Conservation (phyloP, 1,140 invertebrate species). For the Caerostris darwini region DNA sequence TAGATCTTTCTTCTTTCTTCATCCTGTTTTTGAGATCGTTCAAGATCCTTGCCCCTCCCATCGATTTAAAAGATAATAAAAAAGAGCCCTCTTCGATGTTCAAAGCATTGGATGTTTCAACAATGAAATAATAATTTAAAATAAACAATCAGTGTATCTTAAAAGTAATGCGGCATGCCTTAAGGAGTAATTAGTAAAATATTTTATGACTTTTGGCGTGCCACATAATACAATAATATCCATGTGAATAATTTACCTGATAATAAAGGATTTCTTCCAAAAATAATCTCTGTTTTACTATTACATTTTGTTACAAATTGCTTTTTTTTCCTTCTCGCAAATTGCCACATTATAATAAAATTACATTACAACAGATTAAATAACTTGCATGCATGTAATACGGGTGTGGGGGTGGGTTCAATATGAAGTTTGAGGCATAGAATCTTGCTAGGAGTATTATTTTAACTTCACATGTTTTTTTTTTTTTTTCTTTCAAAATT, state of each 20-base stretch:
- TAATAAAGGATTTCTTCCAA: conserved; percentile 49
- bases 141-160: neutral
- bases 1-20: conserved; percentile 9
- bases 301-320: neutral
- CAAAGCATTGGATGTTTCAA: conserved; percentile 22
- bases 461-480: too few relatives aligned
- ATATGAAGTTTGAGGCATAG: too few relatives aligned
- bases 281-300: neutral
- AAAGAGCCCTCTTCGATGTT: conserved; percentile 18
- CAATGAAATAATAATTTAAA: neutral
- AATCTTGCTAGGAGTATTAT: too few relatives aligned
- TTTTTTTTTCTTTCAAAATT: too few relatives aligned
- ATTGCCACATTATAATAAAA: too few relatives aligned
- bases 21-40: neutral
- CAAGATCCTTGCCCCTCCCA: neutral
- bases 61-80: conserved; percentile 1
- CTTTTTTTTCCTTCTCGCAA: too few relatives aligned
- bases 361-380: too few relatives aligned
- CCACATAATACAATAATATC: conserved; percentile 1
- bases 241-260: conserved; percentile 27
- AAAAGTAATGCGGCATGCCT: conserved; percentile 1
- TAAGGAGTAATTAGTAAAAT: conserved; percentile 14
- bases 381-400: too few relatives aligned
- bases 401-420: too few relatives aligned
- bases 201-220: conserved; percentile 28